Conservation (phyloP, 2,797 vertebrate species). For the Propithecus deckenii region DNA sequence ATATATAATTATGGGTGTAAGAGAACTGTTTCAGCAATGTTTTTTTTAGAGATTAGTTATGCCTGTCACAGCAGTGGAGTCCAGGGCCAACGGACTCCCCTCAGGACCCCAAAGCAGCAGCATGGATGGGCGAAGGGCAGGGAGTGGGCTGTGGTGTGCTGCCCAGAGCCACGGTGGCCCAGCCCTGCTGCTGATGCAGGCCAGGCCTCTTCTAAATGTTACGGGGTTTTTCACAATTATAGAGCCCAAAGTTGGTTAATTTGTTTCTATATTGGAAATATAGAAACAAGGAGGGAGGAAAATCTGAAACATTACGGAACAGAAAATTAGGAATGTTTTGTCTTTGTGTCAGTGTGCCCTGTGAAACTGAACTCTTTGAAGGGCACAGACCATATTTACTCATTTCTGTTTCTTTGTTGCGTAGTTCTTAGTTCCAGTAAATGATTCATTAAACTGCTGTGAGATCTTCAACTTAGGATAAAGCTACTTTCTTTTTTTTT, state of each 20-base stretch:
- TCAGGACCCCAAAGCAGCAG: fast-evolving
- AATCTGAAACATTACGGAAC: not conserved
- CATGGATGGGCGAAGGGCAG: fast-evolving
- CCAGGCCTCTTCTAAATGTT: not conserved
- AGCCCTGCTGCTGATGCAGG: fast-evolving
- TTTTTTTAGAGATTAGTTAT: not conserved
- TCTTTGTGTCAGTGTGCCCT: not conserved
- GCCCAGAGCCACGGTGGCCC: not conserved
- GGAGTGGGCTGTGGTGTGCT: fast-evolving
- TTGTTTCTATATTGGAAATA: not conserved
- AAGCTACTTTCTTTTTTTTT: not conserved
- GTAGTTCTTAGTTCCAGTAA: not conserved
- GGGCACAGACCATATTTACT: not conserved
- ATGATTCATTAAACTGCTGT: not conserved
- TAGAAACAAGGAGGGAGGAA: not conserved
- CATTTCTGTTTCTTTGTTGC: not conserved
- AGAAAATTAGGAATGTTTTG: not conserved
- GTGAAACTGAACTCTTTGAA: not conserved
- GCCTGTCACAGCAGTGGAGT: not conserved
- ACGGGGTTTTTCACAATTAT: not conserved
- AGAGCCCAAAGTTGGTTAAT: not conserved
- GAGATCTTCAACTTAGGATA: not conserved
- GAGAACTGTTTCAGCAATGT: not conserved
- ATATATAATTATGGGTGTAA: not conserved
- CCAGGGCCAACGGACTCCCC: not conserved